phyloP scores from a whole-genome alignment of 2,888 invertebrate species.

The Heliconius ethilla region DNA sequence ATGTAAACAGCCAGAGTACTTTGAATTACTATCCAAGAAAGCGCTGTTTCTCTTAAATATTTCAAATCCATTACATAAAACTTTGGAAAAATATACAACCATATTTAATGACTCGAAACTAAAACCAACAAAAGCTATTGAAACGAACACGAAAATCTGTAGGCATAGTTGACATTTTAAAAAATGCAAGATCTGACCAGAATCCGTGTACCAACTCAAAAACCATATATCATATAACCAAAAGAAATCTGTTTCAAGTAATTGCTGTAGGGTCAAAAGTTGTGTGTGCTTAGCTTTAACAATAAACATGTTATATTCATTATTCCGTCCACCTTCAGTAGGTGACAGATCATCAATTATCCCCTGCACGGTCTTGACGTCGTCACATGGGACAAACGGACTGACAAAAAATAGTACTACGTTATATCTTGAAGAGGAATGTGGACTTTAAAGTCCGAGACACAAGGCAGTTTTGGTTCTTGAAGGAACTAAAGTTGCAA shows the following conservation, averaged over 20 bases:
- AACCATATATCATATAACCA: conserved; percentile 13
- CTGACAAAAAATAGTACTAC: conserved; percentile 36
- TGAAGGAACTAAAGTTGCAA: conserved; percentile 18
- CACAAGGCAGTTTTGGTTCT: background rate
- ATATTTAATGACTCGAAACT: background rate
- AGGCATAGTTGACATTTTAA: background rate
- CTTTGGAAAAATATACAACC: background rate
- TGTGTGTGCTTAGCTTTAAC: conserved; percentile 25
- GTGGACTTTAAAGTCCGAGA: conserved; percentile 29
- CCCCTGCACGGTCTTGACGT: conserved; percentile 61
- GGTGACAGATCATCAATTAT: conserved; percentile 64
- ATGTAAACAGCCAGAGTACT: background rate
- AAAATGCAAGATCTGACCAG: background rate
- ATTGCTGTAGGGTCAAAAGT: conserved; percentile 27
- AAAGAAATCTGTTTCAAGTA: conserved; percentile 6
- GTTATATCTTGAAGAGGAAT: conserved; percentile 22
- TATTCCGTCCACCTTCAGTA: conserved; percentile 41
- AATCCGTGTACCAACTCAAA: background rate
- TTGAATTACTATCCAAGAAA: background rate
- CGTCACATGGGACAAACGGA: conserved; percentile 56
- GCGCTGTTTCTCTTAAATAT: background rate
- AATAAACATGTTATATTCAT: conserved; percentile 34
- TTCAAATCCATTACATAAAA: background rate
- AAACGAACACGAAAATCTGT: background rate
- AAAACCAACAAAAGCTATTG: conserved; percentile 4